Base-by-base conservation (phyloP, 2,797 vertebrate genomes). In the Diceros bicornis region DNA sequence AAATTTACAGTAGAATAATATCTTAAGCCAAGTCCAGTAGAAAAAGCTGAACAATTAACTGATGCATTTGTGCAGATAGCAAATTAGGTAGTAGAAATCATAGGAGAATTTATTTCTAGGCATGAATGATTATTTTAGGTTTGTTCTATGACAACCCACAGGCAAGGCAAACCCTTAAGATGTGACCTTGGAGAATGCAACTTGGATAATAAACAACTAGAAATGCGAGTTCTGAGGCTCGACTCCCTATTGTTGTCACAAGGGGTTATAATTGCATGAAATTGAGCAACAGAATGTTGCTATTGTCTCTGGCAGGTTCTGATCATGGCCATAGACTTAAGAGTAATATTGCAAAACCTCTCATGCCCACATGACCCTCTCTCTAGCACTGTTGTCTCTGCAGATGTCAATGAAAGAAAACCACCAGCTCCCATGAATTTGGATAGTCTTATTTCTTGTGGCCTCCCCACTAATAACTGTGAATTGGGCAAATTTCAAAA, bases 141-240 rank as follows among this genome's bases (percentile, higher is more conserved):
- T 88, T 92, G 55, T 41, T 62, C 32, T 72, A 18, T 47, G 68
- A 44, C 2, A 23, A 69, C 2, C 2, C 27, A 93, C 10, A 91
- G 18, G 13, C 47, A 18, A 79, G 74, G 21, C 34, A 93, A 69
- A 50, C 4, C 1, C 27, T 6, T 20, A 82, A 64, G 21, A 13
- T 72, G 14, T 71, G 69, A 81, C 32, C 87, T 95, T 59, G 95
- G 68, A 94, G 21, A 89, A 71, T 72, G 25, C 7, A 12, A 55
- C 29, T 84, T 93, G 44, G 16, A 50, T 93, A 37, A 89, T 79
- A 85, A 74, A 8, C 10, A 75, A 21, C 3, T 89, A 47, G 44
- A 89, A 86, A 72, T 62, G 13, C 0, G 1, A 95, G 25, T 75
- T 84, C 82, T 57, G n/a, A 77, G 71, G 9, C 64, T 84, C 12